Base-by-base conservation (phyloP, 2,113 vertebrate genomes). In the Galemys pyrenaicus region DNA sequence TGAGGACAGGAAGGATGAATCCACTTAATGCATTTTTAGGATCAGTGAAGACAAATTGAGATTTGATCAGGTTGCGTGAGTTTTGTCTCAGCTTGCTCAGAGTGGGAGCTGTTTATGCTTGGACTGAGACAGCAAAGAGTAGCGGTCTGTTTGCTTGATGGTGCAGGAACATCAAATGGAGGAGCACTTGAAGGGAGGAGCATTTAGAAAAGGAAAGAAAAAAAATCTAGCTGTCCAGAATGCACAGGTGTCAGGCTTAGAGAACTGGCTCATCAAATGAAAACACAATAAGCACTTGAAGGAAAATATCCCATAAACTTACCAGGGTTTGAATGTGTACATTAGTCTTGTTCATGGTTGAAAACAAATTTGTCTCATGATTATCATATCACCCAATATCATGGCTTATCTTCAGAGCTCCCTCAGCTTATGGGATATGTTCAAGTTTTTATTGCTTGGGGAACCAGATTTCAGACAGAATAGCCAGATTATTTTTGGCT, bases 391-490 rank as follows among this genome's bases (percentile, higher is more conserved):
- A 37, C 58, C 54, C 16, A 62, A 78, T 79, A 15, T 86, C 6
- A 41, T 58, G 64, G 78, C 17, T 74, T 93, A 77, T 74, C 64
- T 83, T 79, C 30, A 75, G 68, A 79, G 19, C n/a, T 68, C 37
- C 74, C 37, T 22, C 17, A 39, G 26, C 35, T 87, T 81, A 56
- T 30, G 7, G 49, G 65, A 64, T 35, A n/a, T 58, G 17, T 67
- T 96, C 41, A 56, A 89, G 56, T 8, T 85, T 94, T 92, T 35
- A 16, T 46, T 70, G 28, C 65, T 82, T 82, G 58, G 56, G 64
- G 56, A 19, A 71, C 51, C 71, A 65, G 32, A 1, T 19, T 65
- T 13, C 39, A 89, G 60, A 39, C 51, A 85, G 58, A 28, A 74
- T 49, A n/a, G 26, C 41, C n/a, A 32, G 79, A 62, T 54, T 92